Evolutionary conservation across 2,113 vertebrate genomes (phyloP), one percentile per base, ranked within the genome.

Genomic region (Dolichallabes microphthalmus): DNA sequence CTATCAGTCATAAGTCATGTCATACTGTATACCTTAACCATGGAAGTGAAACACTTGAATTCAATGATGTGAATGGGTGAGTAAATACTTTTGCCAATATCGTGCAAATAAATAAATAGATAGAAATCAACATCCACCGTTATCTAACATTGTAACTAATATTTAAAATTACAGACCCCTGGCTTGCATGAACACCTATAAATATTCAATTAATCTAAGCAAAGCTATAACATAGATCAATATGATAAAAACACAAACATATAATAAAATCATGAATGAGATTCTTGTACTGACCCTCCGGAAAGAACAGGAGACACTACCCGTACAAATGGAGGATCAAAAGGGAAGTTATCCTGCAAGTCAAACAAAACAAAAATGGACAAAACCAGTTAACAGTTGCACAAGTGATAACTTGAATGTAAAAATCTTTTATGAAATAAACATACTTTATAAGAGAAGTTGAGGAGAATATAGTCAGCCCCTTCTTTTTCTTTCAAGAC

Each of bases 401-500:
- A 75, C 12, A 52, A 15, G 14, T 75, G 13, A 52, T 6, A 1
- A 52, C 13, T 45, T 73, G 2, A 71, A 68, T 32, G 15, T 35
- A 11, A 8, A 9, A 73, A 10, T 50, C 0, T 12, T 74, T 75
- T 52, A 75, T 12, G 12, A 60, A 53, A 53, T 57, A 66, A n/a
- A 91, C 96, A 94, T 93, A 98, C 98, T 96, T 99, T 99, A 96
- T 98, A 99, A 87, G 97, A 98, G 93, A 99, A 98, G 92, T 97
- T 98, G 89, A 99, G 96, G 93, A 98, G 97, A 94, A 99, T 99
- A 94, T 97, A 97, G 91, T 98, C 97, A 94, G 97, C 96, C 78
- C 97, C 98, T 95, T 99, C 98, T 93, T 99, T 99, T 92, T 99
- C 98, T 94, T 98, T 99, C 89, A 99, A 94, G 90, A 99, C 96